A percentile compares a stretch with the other conserved stretches of the same genome.
These are phyloP conservation scores for Drosophila parvula DNA, from an alignment of 1,140 invertebrate genomes.

Conservation along the genomic window DNA sequence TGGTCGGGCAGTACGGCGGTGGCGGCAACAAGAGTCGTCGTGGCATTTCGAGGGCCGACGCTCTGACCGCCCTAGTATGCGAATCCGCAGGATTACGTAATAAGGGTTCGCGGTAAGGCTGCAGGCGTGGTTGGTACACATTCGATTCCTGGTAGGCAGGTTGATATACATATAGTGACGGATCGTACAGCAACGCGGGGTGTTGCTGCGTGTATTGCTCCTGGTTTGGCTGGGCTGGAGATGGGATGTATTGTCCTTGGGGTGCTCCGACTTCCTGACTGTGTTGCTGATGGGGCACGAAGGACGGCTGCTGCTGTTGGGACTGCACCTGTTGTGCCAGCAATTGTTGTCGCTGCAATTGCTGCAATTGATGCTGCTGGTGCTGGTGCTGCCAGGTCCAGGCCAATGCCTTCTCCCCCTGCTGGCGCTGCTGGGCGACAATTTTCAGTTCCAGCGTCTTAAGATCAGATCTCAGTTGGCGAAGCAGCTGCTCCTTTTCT, in stretches of 20 bases:
- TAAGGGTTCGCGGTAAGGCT: slow-evolving; percentile 45
- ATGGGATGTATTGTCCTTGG: background rate
- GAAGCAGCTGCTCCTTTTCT: slow-evolving; percentile 24
- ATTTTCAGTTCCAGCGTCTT: slow-evolving; percentile 32
- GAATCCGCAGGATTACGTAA: slow-evolving; percentile 12
- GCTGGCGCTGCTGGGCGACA: slow-evolving; percentile 23
- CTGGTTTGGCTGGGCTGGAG: background rate
- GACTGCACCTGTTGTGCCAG: slow-evolving; percentile 18
- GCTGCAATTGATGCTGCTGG: slow-evolving; percentile 16
- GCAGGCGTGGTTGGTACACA: slow-evolving; percentile 27
- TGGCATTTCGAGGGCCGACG: background rate
- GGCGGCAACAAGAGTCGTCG: slow-evolving; percentile 2
- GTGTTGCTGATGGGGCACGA: slow-evolving; percentile 12
- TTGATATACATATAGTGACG: slow-evolving; percentile 11
- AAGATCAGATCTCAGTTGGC: slow-evolving; percentile 20
- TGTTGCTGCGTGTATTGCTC: background rate
- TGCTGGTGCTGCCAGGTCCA: slow-evolving; percentile 45
- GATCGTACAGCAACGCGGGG: slow-evolving; percentile 8
- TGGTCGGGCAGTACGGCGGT: slow-evolving; percentile 9
- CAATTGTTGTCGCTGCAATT: slow-evolving; percentile 18
- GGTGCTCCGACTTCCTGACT: background rate
- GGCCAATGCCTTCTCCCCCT: slow-evolving; percentile 10
- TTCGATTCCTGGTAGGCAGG: slow-evolving; percentile 10
- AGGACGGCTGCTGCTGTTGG: slow-evolving; percentile 18
- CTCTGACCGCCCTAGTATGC: background rate